phyloP scores from a whole-genome alignment of 2,113 vertebrate genomes.

The Malurus cyaneus region DNA sequence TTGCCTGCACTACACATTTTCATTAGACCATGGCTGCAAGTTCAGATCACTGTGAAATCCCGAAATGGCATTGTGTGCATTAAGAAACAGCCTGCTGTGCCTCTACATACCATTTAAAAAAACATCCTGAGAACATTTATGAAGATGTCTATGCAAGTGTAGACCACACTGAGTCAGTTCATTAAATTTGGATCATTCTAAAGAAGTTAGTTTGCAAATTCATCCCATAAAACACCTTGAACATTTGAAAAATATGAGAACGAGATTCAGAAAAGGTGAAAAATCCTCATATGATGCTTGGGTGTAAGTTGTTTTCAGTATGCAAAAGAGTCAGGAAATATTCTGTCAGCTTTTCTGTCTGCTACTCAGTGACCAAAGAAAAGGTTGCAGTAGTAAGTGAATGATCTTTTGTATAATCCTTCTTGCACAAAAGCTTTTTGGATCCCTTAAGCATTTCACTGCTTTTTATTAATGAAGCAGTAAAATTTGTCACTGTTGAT shows the following conservation, averaged over 20 bases:
- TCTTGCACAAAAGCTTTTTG: not conserved
- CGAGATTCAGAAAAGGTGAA: not conserved
- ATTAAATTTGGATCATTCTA: not conserved
- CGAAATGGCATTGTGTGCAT: not conserved
- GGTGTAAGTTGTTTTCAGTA: not conserved
- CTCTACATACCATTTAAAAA: not conserved
- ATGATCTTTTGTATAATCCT: not conserved
- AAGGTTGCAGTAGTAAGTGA: not conserved
- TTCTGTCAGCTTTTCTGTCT: not conserved
- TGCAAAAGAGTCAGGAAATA: not conserved
- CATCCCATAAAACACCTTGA: not conserved
- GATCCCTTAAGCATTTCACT: not conserved
- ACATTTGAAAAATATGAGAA: not conserved
- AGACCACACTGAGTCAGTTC: not conserved
- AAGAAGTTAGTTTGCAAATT: not conserved
- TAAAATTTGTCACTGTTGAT: not conserved
- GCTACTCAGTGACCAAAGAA: not conserved
- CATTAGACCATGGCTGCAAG: rapidly evolving
- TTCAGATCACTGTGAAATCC: not conserved
- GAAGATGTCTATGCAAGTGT: not conserved
- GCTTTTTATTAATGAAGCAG: not conserved
- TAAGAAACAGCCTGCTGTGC: not conserved
- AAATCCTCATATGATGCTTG: not conserved
- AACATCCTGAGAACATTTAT: not conserved
- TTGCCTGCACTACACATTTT: not conserved